Evolutionary conservation across 2,113 vertebrate species (phyloP).

Genomic region (Phylloscopus trochilus): DNA sequence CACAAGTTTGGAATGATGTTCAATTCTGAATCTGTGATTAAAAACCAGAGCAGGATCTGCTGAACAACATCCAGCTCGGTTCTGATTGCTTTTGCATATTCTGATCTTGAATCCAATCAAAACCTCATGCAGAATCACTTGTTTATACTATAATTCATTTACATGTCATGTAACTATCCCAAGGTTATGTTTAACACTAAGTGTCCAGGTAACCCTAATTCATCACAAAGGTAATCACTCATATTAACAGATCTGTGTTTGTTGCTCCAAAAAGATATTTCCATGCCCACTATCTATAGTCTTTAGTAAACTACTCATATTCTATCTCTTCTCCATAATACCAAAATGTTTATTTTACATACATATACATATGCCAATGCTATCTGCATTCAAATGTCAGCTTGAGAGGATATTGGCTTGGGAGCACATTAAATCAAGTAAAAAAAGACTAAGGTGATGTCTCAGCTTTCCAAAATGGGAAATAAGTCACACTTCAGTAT

Average conservation of each 20-base stretch:
- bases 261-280: conserved; percentile 4
- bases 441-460: neutral
- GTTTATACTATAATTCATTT: conserved; percentile 32
- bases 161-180: conserved; percentile 22
- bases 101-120: neutral
- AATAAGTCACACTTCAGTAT: conserved; percentile 51
- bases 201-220: conserved; percentile 38
- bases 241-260: conserved; percentile 30
- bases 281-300: neutral
- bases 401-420: neutral
- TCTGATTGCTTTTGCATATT: conserved; percentile 21
- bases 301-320: neutral
- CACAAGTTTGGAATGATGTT: neutral
- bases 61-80: neutral
- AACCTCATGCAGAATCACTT: conserved; percentile 12
- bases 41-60: neutral
- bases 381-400: neutral
- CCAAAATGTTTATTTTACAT: neutral
- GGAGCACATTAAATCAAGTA: neutral
- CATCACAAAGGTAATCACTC: conserved; percentile 47
- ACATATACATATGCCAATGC: neutral
- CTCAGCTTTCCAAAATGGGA: conserved; percentile 26
- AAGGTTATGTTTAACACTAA: conserved; percentile 46
- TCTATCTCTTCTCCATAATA: neutral
- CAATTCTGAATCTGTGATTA: neutral